Evolutionary conservation across 2,888 invertebrate genomes (phyloP).

Genomic region (Nematopogon swammerdamellus): DNA sequence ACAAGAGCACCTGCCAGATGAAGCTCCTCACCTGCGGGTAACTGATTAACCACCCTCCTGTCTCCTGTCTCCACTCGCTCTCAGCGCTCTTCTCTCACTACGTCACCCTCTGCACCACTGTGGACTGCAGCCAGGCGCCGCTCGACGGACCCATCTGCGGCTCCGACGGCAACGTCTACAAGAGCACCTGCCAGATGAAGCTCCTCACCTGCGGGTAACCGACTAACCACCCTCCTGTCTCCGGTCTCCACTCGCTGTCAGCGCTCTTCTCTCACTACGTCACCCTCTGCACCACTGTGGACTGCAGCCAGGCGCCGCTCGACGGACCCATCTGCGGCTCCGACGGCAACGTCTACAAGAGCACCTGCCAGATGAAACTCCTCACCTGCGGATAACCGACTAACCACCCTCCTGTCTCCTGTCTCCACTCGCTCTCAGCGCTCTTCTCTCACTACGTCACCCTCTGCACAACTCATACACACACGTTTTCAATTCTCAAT

Average conservation of each 20-base stretch:
- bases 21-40: conserved; percentile 82
- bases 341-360: too few species aligned
- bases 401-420: conserved; percentile 93
- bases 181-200: conserved; percentile 76
- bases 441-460: too few species aligned
- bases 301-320: conserved; percentile 76
- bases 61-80: conserved; percentile 84
- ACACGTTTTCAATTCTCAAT: too few species aligned
- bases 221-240: too few species aligned
- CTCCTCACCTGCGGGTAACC: conserved; percentile 82
- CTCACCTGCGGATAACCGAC: conserved; percentile 85
- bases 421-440: conserved; percentile 89
- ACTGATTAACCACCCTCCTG: too few species aligned
- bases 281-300: conserved; percentile 86
- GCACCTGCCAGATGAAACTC: conserved; percentile 90
- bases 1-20: conserved; percentile 73
- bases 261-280: too few species aligned
- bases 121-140: conserved; percentile 78
- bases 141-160: conserved; percentile 53
- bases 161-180: too few species aligned
- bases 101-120: conserved; percentile 89
- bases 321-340: conserved; percentile 36
- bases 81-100: too few species aligned
- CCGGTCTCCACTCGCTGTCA: conserved; percentile 90
- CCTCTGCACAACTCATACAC: too few species aligned